Evolutionary conservation across 2,888 invertebrate species (phyloP).

Genomic region (Cyaniris semiargus): DNA sequence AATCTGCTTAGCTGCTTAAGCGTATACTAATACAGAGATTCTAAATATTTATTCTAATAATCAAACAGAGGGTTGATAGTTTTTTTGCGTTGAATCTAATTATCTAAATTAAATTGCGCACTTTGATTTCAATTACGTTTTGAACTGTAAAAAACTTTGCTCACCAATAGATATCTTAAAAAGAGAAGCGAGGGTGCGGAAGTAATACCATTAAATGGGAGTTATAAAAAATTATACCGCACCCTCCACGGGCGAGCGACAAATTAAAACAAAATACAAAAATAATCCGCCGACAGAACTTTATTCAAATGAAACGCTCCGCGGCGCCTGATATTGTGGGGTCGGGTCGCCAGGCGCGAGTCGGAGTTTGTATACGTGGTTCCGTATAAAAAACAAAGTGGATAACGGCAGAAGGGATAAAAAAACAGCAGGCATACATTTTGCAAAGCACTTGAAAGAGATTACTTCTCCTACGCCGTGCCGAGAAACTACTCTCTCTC

Average conservation of each 20-base stretch:
- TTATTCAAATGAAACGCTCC: constrained; percentile 26
- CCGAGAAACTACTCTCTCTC: too few species aligned
- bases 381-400: background rate
- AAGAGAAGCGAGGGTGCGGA: background rate
- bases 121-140: background rate
- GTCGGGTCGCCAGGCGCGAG: background rate
- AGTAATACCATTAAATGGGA: background rate
- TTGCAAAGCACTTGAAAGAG: too few species aligned
- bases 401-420: background rate
- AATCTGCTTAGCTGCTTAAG: too few species aligned
- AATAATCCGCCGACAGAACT: constrained; percentile 13
- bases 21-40: too few species aligned
- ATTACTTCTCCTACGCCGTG: too few species aligned
- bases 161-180: background rate
- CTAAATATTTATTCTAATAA: too few species aligned
- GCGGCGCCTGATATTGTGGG: constrained; percentile 4
- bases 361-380: background rate
- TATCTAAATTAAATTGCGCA: too few species aligned
- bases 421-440: too few species aligned
- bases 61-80: too few species aligned
- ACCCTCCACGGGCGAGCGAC: background rate
- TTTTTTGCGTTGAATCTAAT: too few species aligned
- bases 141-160: background rate
- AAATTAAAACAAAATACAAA: constrained; percentile 27
- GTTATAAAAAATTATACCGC: constrained; percentile 9